phyloP scores from a whole-genome alignment of 2,888 invertebrate genomes.

The Artemia sp. region DNA sequence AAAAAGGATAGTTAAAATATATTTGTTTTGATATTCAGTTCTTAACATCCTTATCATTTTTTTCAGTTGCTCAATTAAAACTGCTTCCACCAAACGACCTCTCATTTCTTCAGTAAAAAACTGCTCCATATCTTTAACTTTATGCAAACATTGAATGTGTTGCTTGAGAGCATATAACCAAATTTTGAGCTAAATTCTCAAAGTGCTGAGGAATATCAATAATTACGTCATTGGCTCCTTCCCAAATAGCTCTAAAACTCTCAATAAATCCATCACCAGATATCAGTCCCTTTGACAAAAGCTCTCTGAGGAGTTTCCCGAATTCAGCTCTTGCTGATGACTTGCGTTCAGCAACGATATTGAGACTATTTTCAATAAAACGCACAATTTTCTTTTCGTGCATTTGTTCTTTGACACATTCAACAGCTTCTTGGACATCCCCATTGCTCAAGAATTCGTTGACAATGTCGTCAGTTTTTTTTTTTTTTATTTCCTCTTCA shows the following conservation, averaged over 20 bases:
- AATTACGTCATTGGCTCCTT: slow-evolving; percentile 49
- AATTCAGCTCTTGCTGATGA: slow-evolving; percentile 33
- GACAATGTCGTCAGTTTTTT: too few species aligned
- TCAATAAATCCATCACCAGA: slow-evolving; percentile 35
- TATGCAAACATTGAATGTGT: slow-evolving; percentile 34
- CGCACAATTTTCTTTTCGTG: slow-evolving; percentile 27
- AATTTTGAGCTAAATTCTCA: slow-evolving; percentile 56
- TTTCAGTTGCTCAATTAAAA: too few species aligned
- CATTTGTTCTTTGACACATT: slow-evolving; percentile 31
- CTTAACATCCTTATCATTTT: too few species aligned
- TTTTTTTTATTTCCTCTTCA: too few species aligned
- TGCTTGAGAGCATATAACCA: slow-evolving; percentile 40
- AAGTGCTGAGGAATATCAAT: slow-evolving; percentile 73
- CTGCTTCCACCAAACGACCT: too few species aligned
- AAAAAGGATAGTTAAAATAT: too few species aligned
- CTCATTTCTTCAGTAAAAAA: slow-evolving; percentile 18
- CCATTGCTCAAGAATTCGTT: too few species aligned
- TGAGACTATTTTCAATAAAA: slow-evolving; percentile 30
- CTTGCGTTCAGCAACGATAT: slow-evolving; percentile 31
- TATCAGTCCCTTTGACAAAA: slow-evolving; percentile 37
- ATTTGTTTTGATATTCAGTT: too few species aligned
- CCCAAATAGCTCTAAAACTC: slow-evolving; percentile 46
- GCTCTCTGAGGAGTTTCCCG: slow-evolving; percentile 38
- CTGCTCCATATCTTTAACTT: slow-evolving; percentile 29
- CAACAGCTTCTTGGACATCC: slow-evolving; percentile 31